phyloP scores from a whole-genome alignment of 2,888 invertebrate species.

The Spatulosminthurus flaviceps region DNA sequence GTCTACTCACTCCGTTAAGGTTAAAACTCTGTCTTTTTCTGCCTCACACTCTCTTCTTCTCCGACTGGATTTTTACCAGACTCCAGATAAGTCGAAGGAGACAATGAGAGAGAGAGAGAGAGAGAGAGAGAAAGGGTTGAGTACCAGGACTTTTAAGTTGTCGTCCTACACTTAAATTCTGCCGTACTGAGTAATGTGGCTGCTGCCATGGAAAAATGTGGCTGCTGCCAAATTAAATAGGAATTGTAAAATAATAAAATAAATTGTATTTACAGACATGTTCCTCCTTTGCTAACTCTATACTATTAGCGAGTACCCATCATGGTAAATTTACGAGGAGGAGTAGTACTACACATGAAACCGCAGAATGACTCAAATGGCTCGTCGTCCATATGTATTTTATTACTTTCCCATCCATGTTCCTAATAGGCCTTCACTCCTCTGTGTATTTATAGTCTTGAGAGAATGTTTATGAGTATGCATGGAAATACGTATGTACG shows the following conservation, averaged over 20 bases:
- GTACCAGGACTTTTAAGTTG: too few species aligned
- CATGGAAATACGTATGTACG: neutral
- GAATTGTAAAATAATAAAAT: slow-evolving; percentile 38
- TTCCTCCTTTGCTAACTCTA: slow-evolving; percentile 12
- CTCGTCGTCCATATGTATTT: slow-evolving; percentile 3
- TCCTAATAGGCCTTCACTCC: neutral
- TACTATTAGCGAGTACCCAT: neutral
- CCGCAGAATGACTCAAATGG: neutral
- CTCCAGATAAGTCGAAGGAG: too few species aligned
- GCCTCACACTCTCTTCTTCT: too few species aligned
- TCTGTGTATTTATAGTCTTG: neutral
- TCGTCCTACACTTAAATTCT: neutral
- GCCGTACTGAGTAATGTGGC: neutral
- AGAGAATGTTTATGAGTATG: neutral
- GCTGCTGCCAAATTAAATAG: slow-evolving; percentile 23
- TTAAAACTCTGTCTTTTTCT: neutral
- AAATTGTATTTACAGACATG: slow-evolving; percentile 31
- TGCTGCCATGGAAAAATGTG: slow-evolving; percentile 5
- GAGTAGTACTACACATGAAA: slow-evolving; percentile 1
- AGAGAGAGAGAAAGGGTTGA: too few species aligned
- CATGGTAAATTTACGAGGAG: neutral
- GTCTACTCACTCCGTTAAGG: neutral
- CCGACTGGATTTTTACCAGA: too few species aligned
- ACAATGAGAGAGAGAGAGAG: too few species aligned
- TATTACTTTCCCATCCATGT: neutral